phyloP scores from a whole-genome alignment of 1,140 invertebrate species.

The Mya arenaria region DNA sequence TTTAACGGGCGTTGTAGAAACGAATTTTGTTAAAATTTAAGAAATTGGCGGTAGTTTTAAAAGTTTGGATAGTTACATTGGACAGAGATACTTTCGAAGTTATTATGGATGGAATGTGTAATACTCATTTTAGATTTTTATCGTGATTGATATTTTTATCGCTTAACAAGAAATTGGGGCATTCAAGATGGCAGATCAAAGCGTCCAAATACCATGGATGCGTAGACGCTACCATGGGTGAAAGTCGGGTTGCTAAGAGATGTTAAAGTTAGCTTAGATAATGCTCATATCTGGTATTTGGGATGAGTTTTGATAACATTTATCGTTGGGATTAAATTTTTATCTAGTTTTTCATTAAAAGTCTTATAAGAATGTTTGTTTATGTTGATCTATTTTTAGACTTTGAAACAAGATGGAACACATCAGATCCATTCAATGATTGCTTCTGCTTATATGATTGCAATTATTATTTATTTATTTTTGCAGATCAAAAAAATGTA shows the following conservation, averaged over 20 bases:
- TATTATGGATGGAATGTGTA: conserved; percentile 48
- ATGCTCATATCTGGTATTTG: conserved; percentile 51
- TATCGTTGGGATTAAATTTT: no score
- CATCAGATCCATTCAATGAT: no score
- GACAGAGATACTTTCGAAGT: neutral
- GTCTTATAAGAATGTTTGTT: no score
- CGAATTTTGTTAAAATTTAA: conserved; percentile 26
- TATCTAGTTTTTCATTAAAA: no score
- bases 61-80: neutral
- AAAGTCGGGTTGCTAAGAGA: conserved; percentile 68
- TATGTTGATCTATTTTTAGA: no score
- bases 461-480: no score
- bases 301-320: no score
- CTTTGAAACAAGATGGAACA: no score
- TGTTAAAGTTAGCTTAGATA: conserved; percentile 55
- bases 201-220: conserved; percentile 68
- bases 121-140: conserved; percentile 25
- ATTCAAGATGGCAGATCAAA: conserved; percentile 63
- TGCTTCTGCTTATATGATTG: no score
- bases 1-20: neutral
- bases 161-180: conserved; percentile 47
- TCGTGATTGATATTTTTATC: conserved; percentile 12
- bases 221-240: conserved; percentile 60
- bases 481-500: no score
- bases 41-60: conserved; percentile 53